Evolutionary conservation across 53 echinoderm and acorn worm genomes (phyloP).

Genomic region (Echinarachnius parma): DNA sequence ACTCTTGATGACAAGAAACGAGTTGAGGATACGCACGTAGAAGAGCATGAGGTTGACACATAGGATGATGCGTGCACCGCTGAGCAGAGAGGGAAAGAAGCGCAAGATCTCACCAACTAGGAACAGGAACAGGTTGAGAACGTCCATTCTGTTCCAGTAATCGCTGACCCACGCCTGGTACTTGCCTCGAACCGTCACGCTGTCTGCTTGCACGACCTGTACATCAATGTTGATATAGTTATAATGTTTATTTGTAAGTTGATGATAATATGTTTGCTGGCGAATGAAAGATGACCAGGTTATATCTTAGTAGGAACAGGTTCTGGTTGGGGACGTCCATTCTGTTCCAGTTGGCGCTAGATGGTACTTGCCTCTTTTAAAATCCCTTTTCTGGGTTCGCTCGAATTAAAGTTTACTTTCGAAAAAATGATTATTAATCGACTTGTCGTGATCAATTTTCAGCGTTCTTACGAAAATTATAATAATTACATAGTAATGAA

Average conservation of each 20-base stretch:
- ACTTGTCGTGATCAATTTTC: too few species aligned
- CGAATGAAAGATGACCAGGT: slow-evolving; percentile 36
- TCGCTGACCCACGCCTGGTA: slow-evolving; percentile 65
- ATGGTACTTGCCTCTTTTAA: slow-evolving; percentile 36
- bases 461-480: too few species aligned
- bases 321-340: slow-evolving; percentile 59
- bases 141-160: slow-evolving; percentile 76
- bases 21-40: slow-evolving; percentile 76
- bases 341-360: slow-evolving; percentile 73
- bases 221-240: too few species aligned
- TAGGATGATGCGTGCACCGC: slow-evolving; percentile 62
- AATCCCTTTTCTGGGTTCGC: too few species aligned
- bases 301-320: slow-evolving; percentile 55
- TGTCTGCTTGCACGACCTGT: slow-evolving; percentile 73
- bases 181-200: slow-evolving; percentile 52
- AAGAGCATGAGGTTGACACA: slow-evolving; percentile 74
- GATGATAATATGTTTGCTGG: too few species aligned
- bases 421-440: too few species aligned
- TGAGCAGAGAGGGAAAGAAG: slow-evolving; percentile 26
- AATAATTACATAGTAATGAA: too few species aligned
- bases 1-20: slow-evolving; percentile 68
- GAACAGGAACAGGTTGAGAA: slow-evolving; percentile 61
- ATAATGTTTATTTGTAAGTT: too few species aligned
- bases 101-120: slow-evolving; percentile 57
- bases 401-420: too few species aligned